phyloP scores from a whole-genome alignment of 2,113 vertebrate genomes.

The Apus apus region DNA sequence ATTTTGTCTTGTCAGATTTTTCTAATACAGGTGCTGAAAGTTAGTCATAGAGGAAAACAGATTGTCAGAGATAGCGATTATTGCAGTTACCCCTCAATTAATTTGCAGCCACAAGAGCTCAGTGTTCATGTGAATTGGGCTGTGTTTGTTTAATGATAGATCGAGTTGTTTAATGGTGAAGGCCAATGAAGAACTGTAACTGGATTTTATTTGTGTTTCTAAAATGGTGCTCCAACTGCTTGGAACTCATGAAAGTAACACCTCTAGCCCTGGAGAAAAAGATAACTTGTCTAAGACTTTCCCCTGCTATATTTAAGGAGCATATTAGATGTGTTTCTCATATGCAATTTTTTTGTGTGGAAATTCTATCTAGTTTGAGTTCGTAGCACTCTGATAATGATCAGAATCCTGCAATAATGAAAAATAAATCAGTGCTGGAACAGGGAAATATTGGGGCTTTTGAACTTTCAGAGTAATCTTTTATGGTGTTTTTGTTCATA shows the following conservation, averaged over 20 bases:
- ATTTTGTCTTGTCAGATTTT: neutral
- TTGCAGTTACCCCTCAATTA: neutral
- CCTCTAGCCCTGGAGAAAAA: neutral
- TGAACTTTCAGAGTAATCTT: neutral
- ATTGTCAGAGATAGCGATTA: neutral
- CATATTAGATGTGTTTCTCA: neutral
- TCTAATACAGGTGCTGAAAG: neutral
- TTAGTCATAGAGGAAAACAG: neutral
- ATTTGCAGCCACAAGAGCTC: neutral
- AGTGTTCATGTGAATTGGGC: neutral
- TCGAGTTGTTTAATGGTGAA: neutral
- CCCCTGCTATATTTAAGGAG: neutral
- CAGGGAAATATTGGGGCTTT: neutral
- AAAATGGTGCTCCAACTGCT: neutral
- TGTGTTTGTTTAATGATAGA: neutral
- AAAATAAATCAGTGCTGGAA: neutral
- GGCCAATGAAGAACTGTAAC: neutral
- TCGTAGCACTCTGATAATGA: neutral
- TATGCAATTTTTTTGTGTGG: neutral
- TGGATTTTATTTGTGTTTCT: neutral
- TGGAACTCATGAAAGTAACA: neutral
- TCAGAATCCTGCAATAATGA: slow-evolving; percentile 6
- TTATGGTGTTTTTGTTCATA: neutral
- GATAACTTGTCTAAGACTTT: neutral
- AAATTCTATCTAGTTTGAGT: neutral